Base-by-base conservation (phyloP, 1,140 invertebrate species). In the Eurosta solidaginis region DNA sequence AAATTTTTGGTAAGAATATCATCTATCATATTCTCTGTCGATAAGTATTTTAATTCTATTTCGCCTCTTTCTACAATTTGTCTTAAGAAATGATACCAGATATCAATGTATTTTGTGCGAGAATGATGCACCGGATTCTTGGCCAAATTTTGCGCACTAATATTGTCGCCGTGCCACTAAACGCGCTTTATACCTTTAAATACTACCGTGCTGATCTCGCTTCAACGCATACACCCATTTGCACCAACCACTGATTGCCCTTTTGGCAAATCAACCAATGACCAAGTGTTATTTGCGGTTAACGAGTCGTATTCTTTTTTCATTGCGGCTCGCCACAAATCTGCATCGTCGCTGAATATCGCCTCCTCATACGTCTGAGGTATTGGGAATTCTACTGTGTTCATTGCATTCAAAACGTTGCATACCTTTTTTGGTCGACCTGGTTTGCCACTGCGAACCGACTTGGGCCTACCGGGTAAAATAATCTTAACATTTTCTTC, bases 181-280 rank as follows among this genome's bases (percentile, higher is more conserved):
- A 74, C 88, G 79, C 7, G 88, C 89, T 74, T 88, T 89, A 76
- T 85, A 83, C 45, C 52, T 33, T 27, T 73, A 54, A 20, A 77
- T 54, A 36, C 33, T 33, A 25, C 10, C 27, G 14, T 52, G n/a
- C n/a, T n/a, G n/a, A n/a, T n/a, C 7, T 76, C 17, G 36, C 36
- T 52, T 76, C 25, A 54, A 7, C 14, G 47, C 36, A 36, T 52
- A 76, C 22, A 52, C 75, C 75, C 75, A 76, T 36, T 54, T 77
- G 14, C 29, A 29, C 6, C 27, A n/a, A 54, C 49, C 17, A 14
- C 29, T 25, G n/a, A 52, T 77, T 22, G 27, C 7, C 29, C 49
- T 20, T 49, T 17, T 17, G 12, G 47, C 47, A 49, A 17, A n/a
- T 9, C 47, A 17, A 17, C 17, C 47, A 4, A 49, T 17, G 10